Conservation (phyloP, 92 coral and sea anemone species). For the Diadumene lineata region DNA sequence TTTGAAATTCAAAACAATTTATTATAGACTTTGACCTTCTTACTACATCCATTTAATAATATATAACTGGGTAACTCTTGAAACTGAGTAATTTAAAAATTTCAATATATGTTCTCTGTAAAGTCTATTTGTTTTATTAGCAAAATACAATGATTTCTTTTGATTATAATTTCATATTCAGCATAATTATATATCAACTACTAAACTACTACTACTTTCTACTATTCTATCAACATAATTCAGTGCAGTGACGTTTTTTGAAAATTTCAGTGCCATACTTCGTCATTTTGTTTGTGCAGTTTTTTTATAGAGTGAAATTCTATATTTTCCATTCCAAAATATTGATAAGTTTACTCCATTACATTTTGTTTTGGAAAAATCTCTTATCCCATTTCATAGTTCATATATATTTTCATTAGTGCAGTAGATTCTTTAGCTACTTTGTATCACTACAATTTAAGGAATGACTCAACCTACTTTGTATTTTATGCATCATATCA, state of each 20-base stretch:
- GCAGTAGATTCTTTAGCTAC: no score
- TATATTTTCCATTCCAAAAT: not conserved
- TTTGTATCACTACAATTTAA: no score
- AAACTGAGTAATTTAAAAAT: not conserved
- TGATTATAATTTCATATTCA: not conserved
- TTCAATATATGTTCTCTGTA: not conserved
- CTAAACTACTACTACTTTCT: not conserved
- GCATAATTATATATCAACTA: not conserved
- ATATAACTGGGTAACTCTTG: not conserved
- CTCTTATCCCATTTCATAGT: no score
- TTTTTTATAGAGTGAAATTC: no score
- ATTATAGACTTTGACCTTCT: conserved; percentile 1
- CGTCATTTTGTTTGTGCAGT: not conserved
- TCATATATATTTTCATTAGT: no score
- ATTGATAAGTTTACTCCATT: no score
- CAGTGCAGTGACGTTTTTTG: not conserved
- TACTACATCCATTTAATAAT: not conserved
- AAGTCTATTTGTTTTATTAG: conserved; percentile 7
- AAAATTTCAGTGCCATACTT: not conserved
- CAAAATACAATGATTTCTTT: conserved; percentile 1
- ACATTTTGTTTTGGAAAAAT: no score
- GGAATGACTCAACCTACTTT: no score
- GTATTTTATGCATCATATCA: no score
- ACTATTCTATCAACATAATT: not conserved
- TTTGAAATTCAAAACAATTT: conserved; percentile 14